Conservation (phyloP, 2,113 vertebrate species). For the Eublepharis macularius region DNA sequence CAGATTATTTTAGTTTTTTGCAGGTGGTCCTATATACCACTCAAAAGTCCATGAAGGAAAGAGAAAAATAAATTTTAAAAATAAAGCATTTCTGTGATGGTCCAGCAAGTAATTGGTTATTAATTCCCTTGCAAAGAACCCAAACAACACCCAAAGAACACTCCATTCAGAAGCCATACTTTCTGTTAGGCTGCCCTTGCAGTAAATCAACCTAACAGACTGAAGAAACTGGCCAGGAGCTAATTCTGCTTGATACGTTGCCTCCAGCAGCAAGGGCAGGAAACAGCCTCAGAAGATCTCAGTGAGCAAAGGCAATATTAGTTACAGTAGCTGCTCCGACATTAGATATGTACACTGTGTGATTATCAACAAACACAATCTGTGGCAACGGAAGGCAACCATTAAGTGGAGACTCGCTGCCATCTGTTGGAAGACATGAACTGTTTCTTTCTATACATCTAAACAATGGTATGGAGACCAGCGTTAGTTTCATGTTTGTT, state of each 20-base stretch:
- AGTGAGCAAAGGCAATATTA: constrained; percentile 12
- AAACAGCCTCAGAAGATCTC: constrained; percentile 29
- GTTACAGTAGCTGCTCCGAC: not conserved
- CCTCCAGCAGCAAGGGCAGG: constrained; percentile 22
- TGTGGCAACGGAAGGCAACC: not conserved
- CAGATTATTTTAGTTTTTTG: too few species aligned
- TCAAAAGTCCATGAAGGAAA: too few species aligned
- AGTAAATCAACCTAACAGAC: not conserved
- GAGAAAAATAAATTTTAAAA: not conserved
- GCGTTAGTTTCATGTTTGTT: not conserved
- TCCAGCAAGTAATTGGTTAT: not conserved
- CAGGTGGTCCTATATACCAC: too few species aligned
- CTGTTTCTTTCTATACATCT: not conserved
- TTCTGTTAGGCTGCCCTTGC: not conserved
- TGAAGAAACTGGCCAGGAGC: not conserved
- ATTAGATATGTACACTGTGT: not conserved
- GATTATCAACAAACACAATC: constrained; percentile 1
- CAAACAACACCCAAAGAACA: not conserved
- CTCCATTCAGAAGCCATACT: not conserved
- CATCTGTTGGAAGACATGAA: constrained; percentile 2
- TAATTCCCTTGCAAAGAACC: not conserved
- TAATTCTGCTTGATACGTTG: not conserved
- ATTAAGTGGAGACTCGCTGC: not conserved
- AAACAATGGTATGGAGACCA: constrained; percentile 25
- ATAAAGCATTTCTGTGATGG: not conserved